Conservation (phyloP, 2,888 invertebrate species). For the Diarsia mendica region DNA sequence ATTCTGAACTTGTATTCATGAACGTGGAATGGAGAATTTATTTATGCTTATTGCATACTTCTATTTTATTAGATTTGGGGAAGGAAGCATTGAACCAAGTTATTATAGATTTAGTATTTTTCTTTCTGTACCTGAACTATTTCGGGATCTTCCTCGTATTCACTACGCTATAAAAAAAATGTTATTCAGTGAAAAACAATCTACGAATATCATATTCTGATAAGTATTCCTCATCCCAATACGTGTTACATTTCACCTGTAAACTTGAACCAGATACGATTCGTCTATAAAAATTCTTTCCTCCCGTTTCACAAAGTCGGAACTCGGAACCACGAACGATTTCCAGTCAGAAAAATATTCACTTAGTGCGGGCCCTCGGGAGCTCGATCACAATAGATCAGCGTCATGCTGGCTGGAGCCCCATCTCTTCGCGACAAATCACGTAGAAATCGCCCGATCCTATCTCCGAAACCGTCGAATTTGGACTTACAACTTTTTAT, state of each 20-base stretch:
- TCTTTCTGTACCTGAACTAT: not conserved
- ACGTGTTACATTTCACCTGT: constrained; percentile 12
- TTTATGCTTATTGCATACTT: constrained; percentile 31
- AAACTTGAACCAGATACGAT: constrained; percentile 30
- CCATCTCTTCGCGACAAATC: constrained; percentile 79
- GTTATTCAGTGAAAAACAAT: not conserved
- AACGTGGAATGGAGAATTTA: constrained; percentile 42
- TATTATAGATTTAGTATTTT: not conserved
- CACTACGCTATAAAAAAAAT: not conserved
- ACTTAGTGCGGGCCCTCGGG: constrained; percentile 71
- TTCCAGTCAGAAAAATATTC: constrained; percentile 76
- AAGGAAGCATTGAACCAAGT: not conserved
- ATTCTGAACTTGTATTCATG: constrained; percentile 53
- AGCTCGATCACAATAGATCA: constrained; percentile 78
- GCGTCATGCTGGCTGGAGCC: constrained; percentile 71
- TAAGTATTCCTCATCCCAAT: not conserved
- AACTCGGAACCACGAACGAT: constrained; percentile 56
- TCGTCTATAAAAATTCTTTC: constrained; percentile 29
- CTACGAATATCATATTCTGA: not conserved
- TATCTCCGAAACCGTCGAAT: constrained; percentile 71
- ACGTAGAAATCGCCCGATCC: constrained; percentile 75
- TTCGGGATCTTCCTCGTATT: not conserved
- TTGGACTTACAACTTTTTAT: constrained; percentile 72
- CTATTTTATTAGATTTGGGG: constrained; percentile 18
- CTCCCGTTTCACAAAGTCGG: constrained; percentile 46